Conservation (phyloP, 2,888 invertebrate species). For the Hirtodrosophila cameraria region DNA sequence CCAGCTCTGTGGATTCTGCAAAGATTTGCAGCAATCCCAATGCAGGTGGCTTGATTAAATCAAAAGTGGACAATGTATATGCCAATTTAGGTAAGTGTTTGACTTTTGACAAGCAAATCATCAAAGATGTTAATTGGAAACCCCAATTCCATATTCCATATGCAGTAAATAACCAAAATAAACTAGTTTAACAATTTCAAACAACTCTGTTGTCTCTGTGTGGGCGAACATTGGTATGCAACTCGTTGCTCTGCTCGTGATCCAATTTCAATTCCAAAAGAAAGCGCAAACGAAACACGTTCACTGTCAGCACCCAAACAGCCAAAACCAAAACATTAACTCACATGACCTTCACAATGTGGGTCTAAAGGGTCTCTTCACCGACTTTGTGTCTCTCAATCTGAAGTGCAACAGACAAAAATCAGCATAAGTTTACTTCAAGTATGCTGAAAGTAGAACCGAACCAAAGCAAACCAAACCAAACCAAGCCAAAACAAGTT, state of each 20-base stretch:
- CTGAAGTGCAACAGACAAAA: slow-evolving; percentile 15
- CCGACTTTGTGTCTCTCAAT: slow-evolving; percentile 24
- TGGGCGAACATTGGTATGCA: slow-evolving; percentile 20
- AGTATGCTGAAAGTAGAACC: slow-evolving; percentile 62
- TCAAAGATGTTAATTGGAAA: slow-evolving; percentile 12
- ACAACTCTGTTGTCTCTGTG: slow-evolving; percentile 13
- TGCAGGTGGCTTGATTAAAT: slow-evolving; percentile 81
- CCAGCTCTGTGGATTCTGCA: slow-evolving; percentile 67
- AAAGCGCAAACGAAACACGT: slow-evolving; percentile 75
- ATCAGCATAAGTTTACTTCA: slow-evolving; percentile 16
- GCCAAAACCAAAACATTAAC: slow-evolving; percentile 29
- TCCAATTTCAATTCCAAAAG: slow-evolving; percentile 53
- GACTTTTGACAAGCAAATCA: too few relatives aligned
- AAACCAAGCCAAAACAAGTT: slow-evolving; percentile 65
- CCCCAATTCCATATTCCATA: slow-evolving; percentile 1
- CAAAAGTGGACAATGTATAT: slow-evolving; percentile 88
- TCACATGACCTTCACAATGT: slow-evolving; percentile 66
- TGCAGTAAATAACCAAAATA: not conserved
- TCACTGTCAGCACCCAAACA: slow-evolving; percentile 29
- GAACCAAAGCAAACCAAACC: slow-evolving; percentile 3
- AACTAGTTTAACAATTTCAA: slow-evolving; percentile 10
- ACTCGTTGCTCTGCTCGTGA: slow-evolving; percentile 31
- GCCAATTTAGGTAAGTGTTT: slow-evolving; percentile 88
- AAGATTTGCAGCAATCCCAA: slow-evolving; percentile 43
- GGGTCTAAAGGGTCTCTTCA: slow-evolving; percentile 62